phyloP scores from a whole-genome alignment of 2,797 vertebrate genomes.

The Phataginus tetradactyla region DNA sequence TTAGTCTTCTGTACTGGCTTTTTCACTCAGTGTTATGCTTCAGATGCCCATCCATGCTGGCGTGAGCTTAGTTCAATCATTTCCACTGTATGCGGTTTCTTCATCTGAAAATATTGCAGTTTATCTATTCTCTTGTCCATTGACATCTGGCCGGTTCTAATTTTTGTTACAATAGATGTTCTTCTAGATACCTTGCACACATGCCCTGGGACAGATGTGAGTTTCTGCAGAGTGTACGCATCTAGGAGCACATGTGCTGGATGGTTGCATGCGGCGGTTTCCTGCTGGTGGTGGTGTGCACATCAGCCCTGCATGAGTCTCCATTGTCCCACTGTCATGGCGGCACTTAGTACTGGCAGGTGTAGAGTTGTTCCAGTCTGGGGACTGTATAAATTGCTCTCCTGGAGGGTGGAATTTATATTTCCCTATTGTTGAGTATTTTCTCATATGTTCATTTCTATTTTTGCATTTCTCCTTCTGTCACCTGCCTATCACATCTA shows the following conservation, averaged over 20 bases:
- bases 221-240: fast-evolving
- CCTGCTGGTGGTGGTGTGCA: fast-evolving
- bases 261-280: not conserved
- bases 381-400: not conserved
- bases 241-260: fast-evolving
- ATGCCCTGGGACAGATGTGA: no score
- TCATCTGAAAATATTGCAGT: fast-evolving
- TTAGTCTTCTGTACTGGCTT: not conserved
- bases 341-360: fast-evolving
- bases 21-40: fast-evolving
- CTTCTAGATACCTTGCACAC: fast-evolving
- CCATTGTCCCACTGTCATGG: fast-evolving
- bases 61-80: fast-evolving
- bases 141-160: fast-evolving
- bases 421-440: not conserved
- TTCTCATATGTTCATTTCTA: not conserved
- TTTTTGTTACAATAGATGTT: not conserved
- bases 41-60: not conserved
- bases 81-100: not conserved
- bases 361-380: fast-evolving
- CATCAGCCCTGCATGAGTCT: fast-evolving
- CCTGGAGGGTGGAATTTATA: fast-evolving
- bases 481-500: not conserved
- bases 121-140: fast-evolving
- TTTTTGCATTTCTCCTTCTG: not conserved